Evolutionary conservation across 2,888 invertebrate genomes (phyloP), one percentile per base, ranked within the genome.

Genomic region (Branchellion lobata): DNA sequence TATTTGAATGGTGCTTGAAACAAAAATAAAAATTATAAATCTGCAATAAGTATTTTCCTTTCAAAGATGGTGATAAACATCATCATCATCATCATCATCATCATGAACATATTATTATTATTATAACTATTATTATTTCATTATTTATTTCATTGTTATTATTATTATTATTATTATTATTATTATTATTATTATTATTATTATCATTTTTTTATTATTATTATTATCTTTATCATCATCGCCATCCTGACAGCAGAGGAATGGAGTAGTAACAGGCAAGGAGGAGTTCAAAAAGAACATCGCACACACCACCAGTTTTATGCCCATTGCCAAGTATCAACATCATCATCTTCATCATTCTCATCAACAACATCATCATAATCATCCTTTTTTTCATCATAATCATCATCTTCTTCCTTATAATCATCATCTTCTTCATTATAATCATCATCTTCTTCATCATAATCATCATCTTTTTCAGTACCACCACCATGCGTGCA

Each of bases 271-370:
- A 8, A 21, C 81, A 40, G 31, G 31, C 91, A 88, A 92, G 93
- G 71, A 27, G 57, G 76, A 79, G 53, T n/a, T 77, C 27, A 61
- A 33, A 24, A 79, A 81, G 85, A 91, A 92, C 80, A 90, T 95
- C 81, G 93, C 93, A 85, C 93, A 93, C 84, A 94, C 95, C 88
- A 93, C 94, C 8, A 94, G 96, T 86, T 97, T 97, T 87, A 96
- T 96, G 94, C 91, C 92, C 88, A 93, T 94, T 86, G 96, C 96
- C 21, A 89, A 88, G 89, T 89, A 18, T 8, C 47, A n/a, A n/a
- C 47, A 47, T 47, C 47, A 47, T 47, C 18, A 47, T 47, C 18
- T 14, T 14, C 18, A 47, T 47, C 47, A 47, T 47, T 18, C 8
- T 47, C 47, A 47, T 18, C 47, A 47, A 8, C 47, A 47, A 47